Percentiles rank a stretch among this genome's conserved stretches.
These are phyloP conservation scores for Spea multiplicata DNA, from an alignment of 2,113 vertebrate genomes.

Conservation along the genomic window DNA sequence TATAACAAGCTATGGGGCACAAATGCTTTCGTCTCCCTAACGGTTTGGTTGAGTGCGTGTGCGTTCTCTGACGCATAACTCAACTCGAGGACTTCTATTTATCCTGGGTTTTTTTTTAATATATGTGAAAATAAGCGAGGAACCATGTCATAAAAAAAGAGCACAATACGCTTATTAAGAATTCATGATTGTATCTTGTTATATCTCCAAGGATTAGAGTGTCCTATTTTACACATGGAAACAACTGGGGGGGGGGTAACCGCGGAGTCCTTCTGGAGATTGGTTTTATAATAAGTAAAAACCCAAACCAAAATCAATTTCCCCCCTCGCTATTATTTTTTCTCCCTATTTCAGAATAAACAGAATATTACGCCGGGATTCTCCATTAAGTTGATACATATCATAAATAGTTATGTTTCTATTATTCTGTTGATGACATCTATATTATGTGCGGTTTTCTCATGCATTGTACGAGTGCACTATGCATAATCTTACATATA, in stretches of 20 bases:
- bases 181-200: slow-evolving; percentile 47
- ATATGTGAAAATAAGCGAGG: slow-evolving; percentile 18
- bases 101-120: slow-evolving; percentile 28
- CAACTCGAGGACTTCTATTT: slow-evolving; percentile 18
- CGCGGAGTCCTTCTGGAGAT: slow-evolving; percentile 14
- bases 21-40: neutral
- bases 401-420: no score
- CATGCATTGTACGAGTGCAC: no score
- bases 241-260: slow-evolving; percentile 26
- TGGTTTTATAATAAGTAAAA: slow-evolving; percentile 14
- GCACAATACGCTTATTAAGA: slow-evolving; percentile 44
- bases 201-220: slow-evolving; percentile 43
- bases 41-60: neutral
- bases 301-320: neutral
- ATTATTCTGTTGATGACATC: no score
- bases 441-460: no score
- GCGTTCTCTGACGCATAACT: neutral
- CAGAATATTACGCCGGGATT: no score
- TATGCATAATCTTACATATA: no score
- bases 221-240: slow-evolving; percentile 37
- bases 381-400: no score
- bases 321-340: no score
- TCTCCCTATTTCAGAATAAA: no score
- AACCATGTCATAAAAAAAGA: slow-evolving; percentile 22
- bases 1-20: no score